phyloP scores from a whole-genome alignment of 2,113 vertebrate genomes.

The Calyptomena viridis region DNA sequence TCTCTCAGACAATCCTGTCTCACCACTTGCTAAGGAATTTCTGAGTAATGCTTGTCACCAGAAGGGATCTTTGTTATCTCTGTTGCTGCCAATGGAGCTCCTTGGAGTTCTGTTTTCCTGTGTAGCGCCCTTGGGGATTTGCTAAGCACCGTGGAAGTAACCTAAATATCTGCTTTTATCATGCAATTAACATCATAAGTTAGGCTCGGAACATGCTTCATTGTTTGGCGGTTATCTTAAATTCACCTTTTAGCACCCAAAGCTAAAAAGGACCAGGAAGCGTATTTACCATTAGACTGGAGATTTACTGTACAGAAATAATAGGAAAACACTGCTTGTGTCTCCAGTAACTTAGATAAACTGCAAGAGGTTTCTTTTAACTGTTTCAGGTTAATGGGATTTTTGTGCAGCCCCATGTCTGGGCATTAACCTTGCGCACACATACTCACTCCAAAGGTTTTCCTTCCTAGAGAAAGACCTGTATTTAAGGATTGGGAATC shows the following conservation, averaged over 20 bases:
- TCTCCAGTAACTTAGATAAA: neutral
- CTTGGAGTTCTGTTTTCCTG: neutral
- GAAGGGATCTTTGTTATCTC: conserved; percentile 40
- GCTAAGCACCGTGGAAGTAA: neutral
- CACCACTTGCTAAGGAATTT: neutral
- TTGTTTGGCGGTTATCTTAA: conserved; percentile 9
- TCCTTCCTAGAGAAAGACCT: neutral
- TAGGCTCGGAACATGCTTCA: neutral
- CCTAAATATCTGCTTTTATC: conserved; percentile 33
- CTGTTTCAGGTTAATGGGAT: neutral
- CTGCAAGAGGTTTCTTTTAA: neutral
- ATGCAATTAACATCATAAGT: neutral
- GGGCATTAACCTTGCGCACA: neutral
- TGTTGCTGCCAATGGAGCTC: neutral
- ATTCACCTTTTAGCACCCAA: neutral
- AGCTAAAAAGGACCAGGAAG: neutral
- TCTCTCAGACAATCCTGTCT: neutral
- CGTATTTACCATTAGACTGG: neutral
- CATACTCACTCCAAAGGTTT: neutral
- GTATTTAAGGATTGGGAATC: neutral
- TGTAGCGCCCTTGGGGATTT: conserved; percentile 14
- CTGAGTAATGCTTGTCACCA: conserved; percentile 18
- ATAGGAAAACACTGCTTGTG: neutral
- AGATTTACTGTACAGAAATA: neutral
- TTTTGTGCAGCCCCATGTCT: neutral